phyloP scores from a whole-genome alignment of 2,797 vertebrate species.

The Tragopan temminckii region DNA sequence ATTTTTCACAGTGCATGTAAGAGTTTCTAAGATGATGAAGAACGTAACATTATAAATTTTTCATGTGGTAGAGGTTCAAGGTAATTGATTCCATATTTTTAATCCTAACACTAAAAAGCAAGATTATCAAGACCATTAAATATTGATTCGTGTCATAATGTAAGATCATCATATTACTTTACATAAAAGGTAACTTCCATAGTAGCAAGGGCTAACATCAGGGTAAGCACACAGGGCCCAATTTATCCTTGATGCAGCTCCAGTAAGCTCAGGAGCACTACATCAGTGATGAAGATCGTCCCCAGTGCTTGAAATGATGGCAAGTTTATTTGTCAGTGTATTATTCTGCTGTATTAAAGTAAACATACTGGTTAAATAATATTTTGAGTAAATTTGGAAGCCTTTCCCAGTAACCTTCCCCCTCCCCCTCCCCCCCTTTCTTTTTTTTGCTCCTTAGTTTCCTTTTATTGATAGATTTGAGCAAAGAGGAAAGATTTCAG shows the following conservation, averaged over 20 bases:
- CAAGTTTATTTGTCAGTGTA: constrained; percentile 30
- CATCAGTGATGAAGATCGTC: not conserved
- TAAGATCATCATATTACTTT: constrained; percentile 81
- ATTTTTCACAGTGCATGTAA: constrained; percentile 90
- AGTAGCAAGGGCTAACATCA: constrained; percentile 32
- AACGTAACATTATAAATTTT: constrained; percentile 91
- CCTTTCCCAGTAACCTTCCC: not conserved
- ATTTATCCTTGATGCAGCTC: constrained; percentile 15
- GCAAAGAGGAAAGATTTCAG: not conserved
- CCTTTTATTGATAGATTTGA: not conserved
- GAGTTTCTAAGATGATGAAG: constrained; percentile 92
- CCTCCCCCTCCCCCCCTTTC: too few species aligned
- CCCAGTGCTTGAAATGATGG: constrained; percentile 38
- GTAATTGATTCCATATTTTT: constrained; percentile 89
- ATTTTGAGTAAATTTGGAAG: not conserved
- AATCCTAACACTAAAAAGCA: constrained; percentile 87
- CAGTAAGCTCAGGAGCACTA: not conserved
- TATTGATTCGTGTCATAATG: constrained; percentile 85
- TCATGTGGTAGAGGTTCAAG: constrained; percentile 87
- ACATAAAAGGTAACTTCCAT: constrained; percentile 76
- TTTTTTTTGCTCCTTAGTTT: not conserved
- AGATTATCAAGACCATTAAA: constrained; percentile 87
- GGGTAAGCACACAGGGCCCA: not conserved
- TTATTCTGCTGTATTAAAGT: constrained; percentile 2
- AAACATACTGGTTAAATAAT: constrained; percentile 40